phyloP scores from a whole-genome alignment of 1,140 invertebrate species.

The Platorchestia sp. region DNA sequence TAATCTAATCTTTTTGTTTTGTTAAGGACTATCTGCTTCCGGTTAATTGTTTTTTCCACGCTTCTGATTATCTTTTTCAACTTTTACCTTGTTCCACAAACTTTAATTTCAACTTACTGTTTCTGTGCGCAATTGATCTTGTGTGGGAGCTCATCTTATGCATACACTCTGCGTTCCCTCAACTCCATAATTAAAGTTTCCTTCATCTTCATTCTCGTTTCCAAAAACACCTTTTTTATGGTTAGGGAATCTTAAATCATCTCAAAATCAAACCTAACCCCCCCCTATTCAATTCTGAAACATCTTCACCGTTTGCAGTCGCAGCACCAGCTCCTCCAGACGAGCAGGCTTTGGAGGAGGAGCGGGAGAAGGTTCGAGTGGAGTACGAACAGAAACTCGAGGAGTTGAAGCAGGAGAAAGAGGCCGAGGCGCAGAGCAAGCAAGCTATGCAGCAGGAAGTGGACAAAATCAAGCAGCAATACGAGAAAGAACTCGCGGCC shows the following conservation, averaged over 20 bases:
- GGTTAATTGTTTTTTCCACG: no score
- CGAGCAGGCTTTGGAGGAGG: slow-evolving; percentile 70
- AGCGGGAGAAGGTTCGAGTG: slow-evolving; percentile 71
- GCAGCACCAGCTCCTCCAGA: slow-evolving; percentile 63
- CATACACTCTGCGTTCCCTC: no score
- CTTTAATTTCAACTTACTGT: no score
- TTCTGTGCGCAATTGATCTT: no score
- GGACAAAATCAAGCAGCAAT: slow-evolving; percentile 74
- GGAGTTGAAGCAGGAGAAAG: slow-evolving; percentile 74
- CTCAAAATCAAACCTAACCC: no score
- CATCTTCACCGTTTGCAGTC: slow-evolving; percentile 55
- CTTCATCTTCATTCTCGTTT: not conserved
- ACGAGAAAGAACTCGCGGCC: slow-evolving; percentile 74
- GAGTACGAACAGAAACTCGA: slow-evolving; percentile 73
- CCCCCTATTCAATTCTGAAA: no score
- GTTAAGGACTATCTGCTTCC: no score
- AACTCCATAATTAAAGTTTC: no score
- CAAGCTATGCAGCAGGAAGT: slow-evolving; percentile 76
- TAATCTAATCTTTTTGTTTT: no score
- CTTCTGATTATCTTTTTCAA: no score
- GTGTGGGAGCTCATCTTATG: no score
- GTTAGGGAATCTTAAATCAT: not conserved
- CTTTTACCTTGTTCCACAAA: no score
- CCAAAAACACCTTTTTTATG: not conserved
- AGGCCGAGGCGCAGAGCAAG: slow-evolving; percentile 76